Evolutionary conservation across 2,797 vertebrate species (phyloP).

Genomic region (Gambusia yucatana): DNA sequence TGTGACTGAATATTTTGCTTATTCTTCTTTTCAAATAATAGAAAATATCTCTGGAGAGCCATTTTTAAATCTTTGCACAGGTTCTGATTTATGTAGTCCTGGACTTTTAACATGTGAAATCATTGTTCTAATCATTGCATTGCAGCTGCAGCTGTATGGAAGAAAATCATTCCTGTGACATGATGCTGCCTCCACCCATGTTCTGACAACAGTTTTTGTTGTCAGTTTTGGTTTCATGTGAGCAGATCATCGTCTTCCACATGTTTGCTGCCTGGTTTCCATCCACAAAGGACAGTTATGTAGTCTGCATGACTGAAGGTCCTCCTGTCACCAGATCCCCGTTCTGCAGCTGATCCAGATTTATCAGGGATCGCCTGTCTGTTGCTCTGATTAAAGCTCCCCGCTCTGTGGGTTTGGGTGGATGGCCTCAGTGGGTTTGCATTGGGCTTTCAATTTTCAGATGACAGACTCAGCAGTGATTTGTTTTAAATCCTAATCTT

Average conservation of each 20-base stretch:
- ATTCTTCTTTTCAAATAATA: not conserved
- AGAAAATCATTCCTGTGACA: not conserved
- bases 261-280: not conserved
- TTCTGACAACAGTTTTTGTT: too few relatives aligned
- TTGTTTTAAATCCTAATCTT: not conserved
- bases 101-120: not conserved
- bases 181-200: not conserved
- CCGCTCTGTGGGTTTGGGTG: not conserved
- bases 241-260: not conserved
- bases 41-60: too few relatives aligned
- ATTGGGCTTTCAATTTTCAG: not conserved
- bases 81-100: not conserved
- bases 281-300: not conserved
- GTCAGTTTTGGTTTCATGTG: not conserved
- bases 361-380: not conserved
- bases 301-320: not conserved
- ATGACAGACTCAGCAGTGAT: not conserved
- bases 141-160: not conserved
- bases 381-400: not conserved
- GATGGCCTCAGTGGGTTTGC: not conserved
- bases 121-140: not conserved
- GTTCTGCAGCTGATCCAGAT: not conserved
- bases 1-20: not conserved
- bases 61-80: too few relatives aligned
- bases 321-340: not conserved